A percentile compares a stretch with the other conserved stretches of the same genome.
These are phyloP conservation scores for Gadus chalcogrammus DNA, from an alignment of 2,113 vertebrate genomes.

Conservation along the genomic window DNA sequence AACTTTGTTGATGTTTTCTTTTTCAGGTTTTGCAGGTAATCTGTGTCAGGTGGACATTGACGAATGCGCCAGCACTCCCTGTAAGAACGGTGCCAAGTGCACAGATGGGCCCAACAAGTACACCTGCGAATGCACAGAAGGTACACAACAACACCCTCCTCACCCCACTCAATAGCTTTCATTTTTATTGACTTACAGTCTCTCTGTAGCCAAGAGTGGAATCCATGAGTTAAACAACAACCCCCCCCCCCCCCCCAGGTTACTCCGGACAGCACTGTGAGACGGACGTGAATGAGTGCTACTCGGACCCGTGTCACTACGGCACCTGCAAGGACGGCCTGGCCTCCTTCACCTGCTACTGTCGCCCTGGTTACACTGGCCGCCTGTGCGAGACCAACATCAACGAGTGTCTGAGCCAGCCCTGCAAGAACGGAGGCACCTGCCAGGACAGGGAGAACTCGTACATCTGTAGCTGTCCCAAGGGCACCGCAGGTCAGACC, in stretches of 20 bases:
- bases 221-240: neutral
- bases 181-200: neutral
- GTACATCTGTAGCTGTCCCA: constrained; percentile 87
- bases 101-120: constrained; percentile 92
- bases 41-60: constrained; percentile 93
- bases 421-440: constrained; percentile 88
- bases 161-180: too few relatives aligned
- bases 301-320: constrained; percentile 90
- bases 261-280: constrained; percentile 87
- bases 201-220: neutral
- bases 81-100: constrained; percentile 90
- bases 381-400: constrained; percentile 92
- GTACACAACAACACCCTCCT: constrained; percentile 55
- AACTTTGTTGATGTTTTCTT: constrained; percentile 3
- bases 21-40: constrained; percentile 85
- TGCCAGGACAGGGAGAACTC: constrained; percentile 89
- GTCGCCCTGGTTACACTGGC: constrained; percentile 85
- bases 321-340: constrained; percentile 87
- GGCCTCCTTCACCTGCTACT: constrained; percentile 85
- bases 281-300: constrained; percentile 84
- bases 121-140: constrained; percentile 89
- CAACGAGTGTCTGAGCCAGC: constrained; percentile 92
- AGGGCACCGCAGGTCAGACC: constrained; percentile 86
- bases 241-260: constrained; percentile 60
- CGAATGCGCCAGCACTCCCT: constrained; percentile 93